These are phyloP conservation scores for Meta bourneti DNA, from an alignment of 2,888 invertebrate genomes.

Conservation along the genomic window DNA sequence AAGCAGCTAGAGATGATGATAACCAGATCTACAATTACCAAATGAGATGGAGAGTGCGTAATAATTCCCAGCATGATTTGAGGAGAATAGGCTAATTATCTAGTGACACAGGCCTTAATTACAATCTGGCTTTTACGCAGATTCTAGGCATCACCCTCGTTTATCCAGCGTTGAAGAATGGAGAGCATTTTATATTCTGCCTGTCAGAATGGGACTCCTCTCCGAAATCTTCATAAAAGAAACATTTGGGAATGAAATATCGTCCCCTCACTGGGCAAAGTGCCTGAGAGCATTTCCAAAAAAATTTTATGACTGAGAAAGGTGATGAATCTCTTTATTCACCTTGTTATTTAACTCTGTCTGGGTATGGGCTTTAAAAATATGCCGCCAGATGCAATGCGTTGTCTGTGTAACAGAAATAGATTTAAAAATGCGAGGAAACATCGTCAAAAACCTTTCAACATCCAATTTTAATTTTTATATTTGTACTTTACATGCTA, in stretches of 20 bases:
- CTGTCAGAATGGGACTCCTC: constrained; percentile 19
- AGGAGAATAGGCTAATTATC: constrained; percentile 57
- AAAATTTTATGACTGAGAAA: neutral
- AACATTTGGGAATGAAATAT: constrained; percentile 10
- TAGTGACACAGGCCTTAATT: constrained; percentile 55
- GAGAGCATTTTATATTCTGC: constrained; percentile 5
- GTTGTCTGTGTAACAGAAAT: too few species aligned
- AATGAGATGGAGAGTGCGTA: constrained; percentile 59
- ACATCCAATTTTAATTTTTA: too few species aligned
- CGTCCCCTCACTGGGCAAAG: neutral
- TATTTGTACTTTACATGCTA: too few species aligned
- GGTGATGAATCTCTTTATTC: neutral
- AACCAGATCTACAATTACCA: constrained; percentile 68
- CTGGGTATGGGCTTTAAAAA: neutral
- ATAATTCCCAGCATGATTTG: constrained; percentile 46
- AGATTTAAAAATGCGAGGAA: too few species aligned
- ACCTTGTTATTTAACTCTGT: neutral
- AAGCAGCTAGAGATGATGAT: constrained; percentile 41
- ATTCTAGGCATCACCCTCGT: neutral
- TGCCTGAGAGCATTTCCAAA: neutral
- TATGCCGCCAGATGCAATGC: too few species aligned
- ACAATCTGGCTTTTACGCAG: constrained; percentile 37
- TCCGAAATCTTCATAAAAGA: constrained; percentile 16
- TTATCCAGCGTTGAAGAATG: neutral
- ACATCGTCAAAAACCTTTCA: too few species aligned